Conservation (phyloP, 2,113 vertebrate species). For the Dendropsophus ebraccatus region DNA sequence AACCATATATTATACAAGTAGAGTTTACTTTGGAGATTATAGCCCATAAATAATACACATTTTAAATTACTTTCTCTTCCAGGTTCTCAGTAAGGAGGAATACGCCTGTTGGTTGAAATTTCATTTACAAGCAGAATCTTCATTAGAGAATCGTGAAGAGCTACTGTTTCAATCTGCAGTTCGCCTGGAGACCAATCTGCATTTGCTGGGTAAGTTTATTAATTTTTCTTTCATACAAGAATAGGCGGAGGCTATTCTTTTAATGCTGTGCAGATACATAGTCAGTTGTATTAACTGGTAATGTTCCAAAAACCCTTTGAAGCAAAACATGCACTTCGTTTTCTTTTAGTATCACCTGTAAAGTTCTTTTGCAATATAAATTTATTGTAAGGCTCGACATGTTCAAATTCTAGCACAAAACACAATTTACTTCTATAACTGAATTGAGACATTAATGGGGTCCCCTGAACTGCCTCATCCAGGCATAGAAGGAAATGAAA, state of each 20-base stretch:
- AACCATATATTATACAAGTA: not conserved
- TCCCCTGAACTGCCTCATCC: too few relatives aligned
- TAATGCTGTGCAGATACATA: not conserved
- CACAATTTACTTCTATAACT: too few relatives aligned
- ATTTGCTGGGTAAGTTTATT: slow-evolving; percentile 84
- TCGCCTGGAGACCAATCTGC: slow-evolving; percentile 89
- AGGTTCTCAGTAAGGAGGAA: slow-evolving; percentile 92
- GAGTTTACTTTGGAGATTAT: slow-evolving; percentile 1
- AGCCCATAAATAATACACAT: not conserved
- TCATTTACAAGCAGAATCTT: slow-evolving; percentile 90
- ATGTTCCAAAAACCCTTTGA: not conserved
- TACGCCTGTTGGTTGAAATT: slow-evolving; percentile 90
- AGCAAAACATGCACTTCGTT: not conserved
- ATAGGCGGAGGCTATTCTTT: not conserved
- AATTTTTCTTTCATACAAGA: slow-evolving; percentile 7
- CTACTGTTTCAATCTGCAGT: slow-evolving; percentile 90
- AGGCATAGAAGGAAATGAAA: too few relatives aligned
- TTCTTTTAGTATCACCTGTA: not conserved
- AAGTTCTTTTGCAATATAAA: too few relatives aligned
- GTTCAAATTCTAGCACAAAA: too few relatives aligned
- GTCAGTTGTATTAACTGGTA: not conserved
- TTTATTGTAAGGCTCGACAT: too few relatives aligned
- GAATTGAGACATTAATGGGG: too few relatives aligned
- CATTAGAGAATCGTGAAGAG: slow-evolving; percentile 90
- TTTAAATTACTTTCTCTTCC: slow-evolving; percentile 58